A percentile compares a stretch with the other conserved stretches of the same genome.
phyloP scores from a whole-genome alignment of 2,113 vertebrate genomes.

The Pithys albifrons region DNA sequence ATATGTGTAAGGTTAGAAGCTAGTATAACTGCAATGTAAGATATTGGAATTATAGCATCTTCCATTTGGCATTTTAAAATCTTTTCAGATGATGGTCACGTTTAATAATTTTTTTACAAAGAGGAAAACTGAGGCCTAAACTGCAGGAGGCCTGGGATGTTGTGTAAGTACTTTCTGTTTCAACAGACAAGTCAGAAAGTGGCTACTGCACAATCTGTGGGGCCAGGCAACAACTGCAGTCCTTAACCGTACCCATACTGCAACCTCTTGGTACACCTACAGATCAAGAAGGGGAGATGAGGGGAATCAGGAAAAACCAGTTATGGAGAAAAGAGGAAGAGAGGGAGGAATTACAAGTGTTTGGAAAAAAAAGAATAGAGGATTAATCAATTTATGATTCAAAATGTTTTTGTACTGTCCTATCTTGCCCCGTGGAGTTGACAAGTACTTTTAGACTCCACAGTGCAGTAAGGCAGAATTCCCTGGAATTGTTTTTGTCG shows the following conservation, averaged over 20 bases:
- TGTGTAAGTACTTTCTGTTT: not conserved
- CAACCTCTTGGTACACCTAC: not conserved
- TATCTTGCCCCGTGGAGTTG: not conserved
- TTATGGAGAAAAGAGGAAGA: not conserved
- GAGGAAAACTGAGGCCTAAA: not conserved
- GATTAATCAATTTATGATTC: not conserved
- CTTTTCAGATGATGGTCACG: not conserved
- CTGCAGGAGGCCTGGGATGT: not conserved
- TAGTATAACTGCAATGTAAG: not conserved
- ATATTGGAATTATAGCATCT: not conserved
- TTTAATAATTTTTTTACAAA: not conserved
- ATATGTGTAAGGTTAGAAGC: not conserved
- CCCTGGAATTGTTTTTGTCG: not conserved
- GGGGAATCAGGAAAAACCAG: not conserved
- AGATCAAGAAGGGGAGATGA: not conserved
- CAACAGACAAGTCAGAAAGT: not conserved
- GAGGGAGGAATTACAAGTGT: not conserved
- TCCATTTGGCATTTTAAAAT: not conserved
- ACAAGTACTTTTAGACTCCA: not conserved
- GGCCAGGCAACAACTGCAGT: not conserved
- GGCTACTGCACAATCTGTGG: not conserved
- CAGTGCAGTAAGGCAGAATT: not conserved
- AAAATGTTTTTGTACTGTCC: not conserved
- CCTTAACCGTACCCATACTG: not conserved
- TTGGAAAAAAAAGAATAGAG: not conserved